Conservation (phyloP, 2,888 invertebrate species). For the Cataglyphis cursor region DNA sequence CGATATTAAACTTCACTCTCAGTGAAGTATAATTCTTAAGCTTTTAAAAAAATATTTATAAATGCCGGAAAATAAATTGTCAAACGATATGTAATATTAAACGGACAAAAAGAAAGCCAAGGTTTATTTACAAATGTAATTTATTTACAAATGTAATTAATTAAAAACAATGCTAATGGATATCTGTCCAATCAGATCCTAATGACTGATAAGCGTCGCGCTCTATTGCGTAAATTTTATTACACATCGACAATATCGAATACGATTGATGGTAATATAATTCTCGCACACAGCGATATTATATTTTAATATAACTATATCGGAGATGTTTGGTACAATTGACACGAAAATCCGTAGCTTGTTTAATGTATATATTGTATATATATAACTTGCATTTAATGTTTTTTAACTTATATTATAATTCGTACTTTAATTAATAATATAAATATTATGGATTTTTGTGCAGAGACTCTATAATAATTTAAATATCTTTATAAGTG, state of each 20-base stretch:
- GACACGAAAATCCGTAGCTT: constrained; percentile 35
- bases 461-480: not conserved
- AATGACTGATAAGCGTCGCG: not conserved
- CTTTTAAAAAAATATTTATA: not conserved
- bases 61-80: not conserved
- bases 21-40: constrained; percentile 2
- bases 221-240: constrained; percentile 13
- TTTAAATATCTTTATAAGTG: not conserved
- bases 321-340: constrained; percentile 27
- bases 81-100: not conserved
- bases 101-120: not conserved
- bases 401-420: not conserved
- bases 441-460: not conserved
- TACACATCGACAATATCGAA: not conserved
- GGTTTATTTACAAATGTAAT: not conserved
- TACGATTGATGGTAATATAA: constrained; percentile 29
- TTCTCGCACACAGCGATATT: constrained; percentile 33
- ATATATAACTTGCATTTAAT: not conserved
- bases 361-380: not conserved
- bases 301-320: constrained; percentile 43
- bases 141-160: constrained; percentile 14
- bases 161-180: not conserved
- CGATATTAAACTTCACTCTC: constrained; percentile 6
- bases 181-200: not conserved
- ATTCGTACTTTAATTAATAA: not conserved